These are phyloP conservation scores for Rhyacophila evoluta DNA, from an alignment of 2,888 invertebrate species.

Conservation along the genomic window DNA sequence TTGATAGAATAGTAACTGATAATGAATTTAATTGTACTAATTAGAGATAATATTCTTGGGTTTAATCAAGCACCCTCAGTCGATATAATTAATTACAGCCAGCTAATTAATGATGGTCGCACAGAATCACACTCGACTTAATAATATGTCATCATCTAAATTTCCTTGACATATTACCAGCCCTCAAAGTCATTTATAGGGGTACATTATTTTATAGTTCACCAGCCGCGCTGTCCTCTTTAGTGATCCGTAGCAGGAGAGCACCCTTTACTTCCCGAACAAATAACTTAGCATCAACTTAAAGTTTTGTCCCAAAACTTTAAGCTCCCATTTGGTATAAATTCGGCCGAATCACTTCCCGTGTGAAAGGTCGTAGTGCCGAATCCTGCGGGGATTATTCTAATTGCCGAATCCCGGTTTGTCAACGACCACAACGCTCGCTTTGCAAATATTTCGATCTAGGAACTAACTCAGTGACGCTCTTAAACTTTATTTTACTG, in stretches of 20 bases:
- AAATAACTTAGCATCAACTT: slow-evolving; percentile 25
- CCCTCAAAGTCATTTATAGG: slow-evolving; percentile 2
- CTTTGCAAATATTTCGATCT: slow-evolving; percentile 33
- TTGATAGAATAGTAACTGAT: no score
- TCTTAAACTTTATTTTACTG: background rate
- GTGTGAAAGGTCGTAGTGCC: slow-evolving; percentile 4
- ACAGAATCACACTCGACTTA: background rate
- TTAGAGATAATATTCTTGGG: no score
- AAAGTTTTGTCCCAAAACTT: slow-evolving; percentile 26
- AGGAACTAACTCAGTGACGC: background rate
- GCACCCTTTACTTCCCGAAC: slow-evolving; percentile 16
- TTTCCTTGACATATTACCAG: background rate
- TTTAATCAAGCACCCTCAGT: no score
- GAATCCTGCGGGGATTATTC: slow-evolving; percentile 40
- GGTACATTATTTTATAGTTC: slow-evolving; percentile 7
- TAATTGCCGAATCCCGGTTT: slow-evolving; percentile 45
- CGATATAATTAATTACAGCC: no score
- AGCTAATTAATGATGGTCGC: no score
- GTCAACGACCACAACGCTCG: slow-evolving; percentile 32
- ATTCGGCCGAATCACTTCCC: slow-evolving; percentile 20
- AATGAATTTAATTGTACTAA: no score
- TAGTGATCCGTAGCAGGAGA: slow-evolving; percentile 35
- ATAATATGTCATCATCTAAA: background rate
- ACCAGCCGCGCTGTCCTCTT: background rate
- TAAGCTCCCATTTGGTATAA: slow-evolving; percentile 13